Base-by-base conservation (phyloP, 2,888 invertebrate species). In the Tipula confusa region DNA sequence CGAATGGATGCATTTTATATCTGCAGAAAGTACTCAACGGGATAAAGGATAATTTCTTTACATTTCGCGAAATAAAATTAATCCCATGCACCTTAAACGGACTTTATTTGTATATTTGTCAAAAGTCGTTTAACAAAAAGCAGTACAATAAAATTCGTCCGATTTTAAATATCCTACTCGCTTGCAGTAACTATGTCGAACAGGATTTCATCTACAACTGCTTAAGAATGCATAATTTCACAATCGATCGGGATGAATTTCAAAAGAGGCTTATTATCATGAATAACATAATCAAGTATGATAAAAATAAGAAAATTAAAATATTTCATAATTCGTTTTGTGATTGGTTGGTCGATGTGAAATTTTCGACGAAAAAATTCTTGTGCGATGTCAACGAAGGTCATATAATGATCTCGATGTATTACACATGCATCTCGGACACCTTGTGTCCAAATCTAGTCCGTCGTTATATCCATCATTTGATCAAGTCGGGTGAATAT, bases 1-100 rank as follows among this genome's bases (percentile, higher is more conserved):
- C 97, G 87, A 98, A 98, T 87, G 98, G 98, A 0, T 97, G 97
- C 86, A 93, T 97, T 85, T 91, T 97, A 2, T 97, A 97, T 86
- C 89, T 97, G 85, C 96, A 96, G 87, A 95, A 96, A 90, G 94
- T 97, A 0, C 89, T 98, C 81, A 97, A 98, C 86, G 98, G 98
- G 0, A 97, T 98, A 0, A 95, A 96, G 0, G 97, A 98, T 87
- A 97, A 95, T 84, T 98, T 97, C 88, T 97, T 98, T 86, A 96
- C 96, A 7, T 90, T 98, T 36, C 92, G 98, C 0, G 96, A 97
- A 88, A 96, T 98, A 28, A 92, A 96, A 29, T 96, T 98, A 87
- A 98, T 98, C 83, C 98, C 98, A 0, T 97, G 98, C 6, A 98
- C 98, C 0, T 90, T 98, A 29, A 98, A 98, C 88, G 98, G 98